Evolutionary conservation across 2,888 invertebrate species (phyloP).

Genomic region (Eupithecia abbreviata): DNA sequence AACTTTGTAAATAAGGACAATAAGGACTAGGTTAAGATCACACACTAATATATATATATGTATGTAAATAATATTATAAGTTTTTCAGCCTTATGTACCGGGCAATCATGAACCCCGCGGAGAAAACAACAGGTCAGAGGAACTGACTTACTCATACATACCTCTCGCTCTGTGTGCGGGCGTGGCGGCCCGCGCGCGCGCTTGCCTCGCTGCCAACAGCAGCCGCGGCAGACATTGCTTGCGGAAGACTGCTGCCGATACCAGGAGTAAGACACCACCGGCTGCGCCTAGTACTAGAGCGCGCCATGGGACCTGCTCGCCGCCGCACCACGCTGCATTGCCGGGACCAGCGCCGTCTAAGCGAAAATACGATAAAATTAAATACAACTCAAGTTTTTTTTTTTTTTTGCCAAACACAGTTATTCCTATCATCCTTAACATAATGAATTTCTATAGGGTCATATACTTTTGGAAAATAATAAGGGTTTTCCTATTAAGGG

Average conservation of each 20-base stretch:
- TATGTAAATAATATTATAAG: not conserved
- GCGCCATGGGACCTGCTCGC: slow-evolving; percentile 82
- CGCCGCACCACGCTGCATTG: slow-evolving; percentile 55
- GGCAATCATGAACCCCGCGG: not conserved
- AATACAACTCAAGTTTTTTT: not conserved
- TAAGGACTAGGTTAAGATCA: not conserved
- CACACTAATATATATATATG: too few relatives aligned
- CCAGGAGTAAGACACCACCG: slow-evolving; percentile 73
- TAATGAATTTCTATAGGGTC: not conserved
- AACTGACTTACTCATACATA: slow-evolving; percentile 37
- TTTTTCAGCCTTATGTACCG: not conserved
- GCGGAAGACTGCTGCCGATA: slow-evolving; percentile 80
- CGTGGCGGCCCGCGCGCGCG: slow-evolving; percentile 65
- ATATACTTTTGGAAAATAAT: not conserved
- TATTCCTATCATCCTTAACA: not conserved
- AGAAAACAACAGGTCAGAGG: not conserved
- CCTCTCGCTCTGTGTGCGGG: slow-evolving; percentile 71
- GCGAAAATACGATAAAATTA: not conserved
- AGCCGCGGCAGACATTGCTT: slow-evolving; percentile 74
- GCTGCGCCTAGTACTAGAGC: slow-evolving; percentile 81
- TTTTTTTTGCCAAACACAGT: not conserved
- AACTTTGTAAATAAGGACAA: not conserved
- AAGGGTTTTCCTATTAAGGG: not conserved
- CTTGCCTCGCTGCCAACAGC: slow-evolving; percentile 69
- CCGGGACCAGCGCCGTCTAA: slow-evolving; percentile 43